A percentile compares a stretch with the other conserved stretches of the same genome.
These are phyloP conservation scores for Anoura caudifer DNA, from an alignment of 2,113 vertebrate genomes.

Conservation along the genomic window DNA sequence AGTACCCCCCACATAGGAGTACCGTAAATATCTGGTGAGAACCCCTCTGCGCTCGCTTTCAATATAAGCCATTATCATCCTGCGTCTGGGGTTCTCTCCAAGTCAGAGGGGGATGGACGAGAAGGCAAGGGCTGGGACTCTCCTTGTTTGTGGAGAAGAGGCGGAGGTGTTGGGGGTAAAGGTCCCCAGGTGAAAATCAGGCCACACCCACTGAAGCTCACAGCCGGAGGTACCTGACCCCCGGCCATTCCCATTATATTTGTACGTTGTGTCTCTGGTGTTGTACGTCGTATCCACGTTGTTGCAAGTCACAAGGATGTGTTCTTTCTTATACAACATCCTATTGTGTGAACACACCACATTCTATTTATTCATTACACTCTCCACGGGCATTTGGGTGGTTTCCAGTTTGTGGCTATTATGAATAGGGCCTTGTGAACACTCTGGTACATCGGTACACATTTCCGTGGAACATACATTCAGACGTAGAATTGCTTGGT, in stretches of 20 bases:
- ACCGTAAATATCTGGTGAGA: background rate
- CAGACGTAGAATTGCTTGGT: background rate
- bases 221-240: background rate
- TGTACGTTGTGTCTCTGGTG: background rate
- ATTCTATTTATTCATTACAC: no score
- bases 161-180: background rate
- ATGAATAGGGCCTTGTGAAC: no score
- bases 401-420: no score
- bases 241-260: background rate
- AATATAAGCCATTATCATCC: background rate
- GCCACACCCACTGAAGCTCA: background rate
- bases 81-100: background rate
- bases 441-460: no score
- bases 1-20: background rate
- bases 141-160: background rate
- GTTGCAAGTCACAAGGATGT: background rate
- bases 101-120: background rate
- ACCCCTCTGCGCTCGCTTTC: background rate
- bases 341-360: background rate
- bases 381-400: no score
- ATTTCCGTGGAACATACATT: no score
- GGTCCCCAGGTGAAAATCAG: background rate
- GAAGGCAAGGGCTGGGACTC: background rate
- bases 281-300: background rate
- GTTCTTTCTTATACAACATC: background rate